Conservation (phyloP, 2,797 vertebrate species). For the Scolopax rusticola region DNA sequence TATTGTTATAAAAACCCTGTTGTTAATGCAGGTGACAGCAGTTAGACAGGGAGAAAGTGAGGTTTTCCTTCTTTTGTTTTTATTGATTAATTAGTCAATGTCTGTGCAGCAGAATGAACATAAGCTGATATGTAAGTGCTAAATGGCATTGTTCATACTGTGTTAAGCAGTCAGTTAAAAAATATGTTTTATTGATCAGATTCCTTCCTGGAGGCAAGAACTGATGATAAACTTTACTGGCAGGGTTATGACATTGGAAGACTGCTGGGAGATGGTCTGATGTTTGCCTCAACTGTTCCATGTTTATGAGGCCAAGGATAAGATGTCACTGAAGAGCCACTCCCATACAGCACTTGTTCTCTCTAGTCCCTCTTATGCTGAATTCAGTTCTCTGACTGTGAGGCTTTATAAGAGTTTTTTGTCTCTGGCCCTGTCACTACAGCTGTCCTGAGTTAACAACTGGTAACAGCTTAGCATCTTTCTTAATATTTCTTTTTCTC, state of each 20-base stretch:
- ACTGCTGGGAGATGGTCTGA: background rate
- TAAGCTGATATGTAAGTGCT: background rate
- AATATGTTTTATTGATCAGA: conserved; percentile 49
- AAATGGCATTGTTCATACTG: conserved; percentile 18
- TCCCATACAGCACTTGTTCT: background rate
- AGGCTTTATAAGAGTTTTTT: background rate
- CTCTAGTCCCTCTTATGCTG: background rate
- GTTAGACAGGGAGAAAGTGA: background rate
- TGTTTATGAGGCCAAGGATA: background rate
- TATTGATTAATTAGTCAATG: conserved; percentile 38
- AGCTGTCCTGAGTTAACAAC: background rate
- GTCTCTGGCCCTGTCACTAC: background rate
- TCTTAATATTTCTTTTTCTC: background rate
- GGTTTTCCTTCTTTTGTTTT: background rate
- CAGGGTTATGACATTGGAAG: background rate
- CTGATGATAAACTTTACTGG: background rate
- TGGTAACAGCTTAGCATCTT: background rate
- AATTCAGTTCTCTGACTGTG: background rate
- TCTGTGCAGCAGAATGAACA: background rate
- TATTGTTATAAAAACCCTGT: background rate
- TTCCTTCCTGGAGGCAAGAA: conserved; percentile 15
- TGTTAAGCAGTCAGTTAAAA: conserved; percentile 52
- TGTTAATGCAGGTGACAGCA: background rate
- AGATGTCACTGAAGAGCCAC: background rate
- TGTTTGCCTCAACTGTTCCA: background rate